phyloP scores from a whole-genome alignment of 2,797 vertebrate genomes.

The Pantherophis alleghaniensis region DNA sequence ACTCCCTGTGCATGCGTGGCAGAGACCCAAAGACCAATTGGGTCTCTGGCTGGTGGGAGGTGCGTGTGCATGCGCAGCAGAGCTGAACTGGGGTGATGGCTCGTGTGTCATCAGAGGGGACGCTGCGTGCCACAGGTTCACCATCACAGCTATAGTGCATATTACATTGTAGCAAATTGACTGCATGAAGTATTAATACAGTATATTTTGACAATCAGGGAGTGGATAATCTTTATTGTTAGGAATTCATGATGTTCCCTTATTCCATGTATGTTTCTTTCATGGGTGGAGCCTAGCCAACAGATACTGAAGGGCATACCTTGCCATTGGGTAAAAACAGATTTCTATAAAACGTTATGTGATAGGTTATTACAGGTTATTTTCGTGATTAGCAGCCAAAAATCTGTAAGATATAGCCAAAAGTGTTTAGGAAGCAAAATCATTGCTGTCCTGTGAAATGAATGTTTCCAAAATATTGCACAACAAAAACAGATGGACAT shows the following conservation, averaged over 20 bases:
- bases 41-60: too few species aligned
- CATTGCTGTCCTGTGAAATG: neutral
- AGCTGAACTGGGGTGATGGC: too few species aligned
- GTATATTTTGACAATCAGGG: neutral
- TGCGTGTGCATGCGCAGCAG: too few species aligned
- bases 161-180: neutral
- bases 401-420: neutral
- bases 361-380: neutral
- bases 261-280: neutral
- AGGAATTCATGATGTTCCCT: neutral
- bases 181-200: neutral
- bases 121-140: too few species aligned
- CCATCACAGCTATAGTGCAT: neutral
- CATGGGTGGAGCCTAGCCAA: neutral
- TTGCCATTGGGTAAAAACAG: neutral
- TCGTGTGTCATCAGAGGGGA: too few species aligned
- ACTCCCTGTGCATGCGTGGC: too few species aligned
- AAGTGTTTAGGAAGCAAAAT: neutral
- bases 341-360: neutral
- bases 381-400: neutral
- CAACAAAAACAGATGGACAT: neutral
- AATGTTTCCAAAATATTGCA: neutral
- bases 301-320: neutral
- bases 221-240: neutral
- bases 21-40: too few species aligned